These are phyloP conservation scores for Scaptomyza tumidula DNA, from an alignment of 2,888 invertebrate genomes.

Conservation along the genomic window DNA sequence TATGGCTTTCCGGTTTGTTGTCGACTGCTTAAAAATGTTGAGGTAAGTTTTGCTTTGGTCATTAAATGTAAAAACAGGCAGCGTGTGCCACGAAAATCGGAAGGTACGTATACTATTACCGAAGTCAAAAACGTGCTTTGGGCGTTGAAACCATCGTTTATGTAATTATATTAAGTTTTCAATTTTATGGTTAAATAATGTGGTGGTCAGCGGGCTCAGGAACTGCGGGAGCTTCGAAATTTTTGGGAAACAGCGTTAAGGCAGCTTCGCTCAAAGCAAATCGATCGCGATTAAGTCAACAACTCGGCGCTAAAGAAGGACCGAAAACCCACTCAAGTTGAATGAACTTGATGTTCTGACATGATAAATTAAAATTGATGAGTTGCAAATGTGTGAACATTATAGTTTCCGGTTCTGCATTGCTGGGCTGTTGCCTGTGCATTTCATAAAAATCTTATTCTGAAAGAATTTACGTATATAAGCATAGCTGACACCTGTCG, in stretches of 20 bases:
- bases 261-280: constrained; percentile 49
- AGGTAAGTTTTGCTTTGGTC: constrained; percentile 65
- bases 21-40: constrained; percentile 33
- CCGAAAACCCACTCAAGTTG: constrained; percentile 52
- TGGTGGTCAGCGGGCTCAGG: constrained; percentile 37
- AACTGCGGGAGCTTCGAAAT: constrained; percentile 33
- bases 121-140: constrained; percentile 34
- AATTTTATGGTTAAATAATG: constrained; percentile 81
- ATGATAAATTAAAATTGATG: constrained; percentile 70
- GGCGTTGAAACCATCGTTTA: constrained; percentile 72
- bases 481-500: constrained; percentile 56
- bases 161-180: constrained; percentile 80
- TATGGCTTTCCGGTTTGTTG: not conserved
- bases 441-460: constrained; percentile 27
- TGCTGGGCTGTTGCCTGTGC: constrained; percentile 9
- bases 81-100: constrained; percentile 66
- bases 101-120: constrained; percentile 16
- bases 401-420: constrained; percentile 63
- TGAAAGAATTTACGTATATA: not conserved
- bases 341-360: constrained; percentile 65
- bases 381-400: constrained; percentile 76
- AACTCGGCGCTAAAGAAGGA: constrained; percentile 63
- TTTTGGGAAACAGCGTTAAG: constrained; percentile 71
- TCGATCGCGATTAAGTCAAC: constrained; percentile 72
- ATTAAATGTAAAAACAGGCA: constrained; percentile 53